Base-by-base conservation (phyloP, 2,888 invertebrate species). In the Netelia fuscicornis region DNA sequence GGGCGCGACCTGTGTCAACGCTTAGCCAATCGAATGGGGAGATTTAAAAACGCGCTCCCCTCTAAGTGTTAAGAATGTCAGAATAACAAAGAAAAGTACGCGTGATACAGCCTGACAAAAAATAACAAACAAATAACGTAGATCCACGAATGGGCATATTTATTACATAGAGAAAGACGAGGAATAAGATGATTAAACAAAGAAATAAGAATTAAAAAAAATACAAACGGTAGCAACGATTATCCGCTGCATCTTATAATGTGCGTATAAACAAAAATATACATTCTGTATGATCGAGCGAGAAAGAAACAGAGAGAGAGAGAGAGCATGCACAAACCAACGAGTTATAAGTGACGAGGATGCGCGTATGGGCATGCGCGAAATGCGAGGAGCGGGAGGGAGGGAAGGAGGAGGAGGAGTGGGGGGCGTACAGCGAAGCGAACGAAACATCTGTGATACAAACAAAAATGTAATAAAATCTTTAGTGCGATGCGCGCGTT, bases 401-500 rank as follows among this genome's bases (percentile, higher is more conserved):
- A 1, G 20, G 20, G 20, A 20, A 20, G 20, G 70, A 30, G 62
- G 65, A 64, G 79, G 17, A n/a, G 6, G 67, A 75, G 70, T 77
- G 37, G 37, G 37, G 37, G 37, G 30, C 2, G 30, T 2, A 30
- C 89, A 91, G 89, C 91, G 91, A 91, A 90, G 92, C 92, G 93
- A 93, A 93, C 93, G 91, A 94, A 94, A 94, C 94, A 94, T 94
- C 94, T 94, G 94, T 94, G 94, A 94, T 94, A 94, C 56, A 62
- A 84, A 87, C 84, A 82, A 84, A 86, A 84, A 78, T 80, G 75
- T 79, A 80, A 80, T 68, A 82, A 89, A 87, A 88, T 84, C 84
- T 91, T 88, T 90, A 89, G 88, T 86, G 80, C 81, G 85, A 90
- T 87, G 80, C 86, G 86, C 87, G 87, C 83, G 80, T 85, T 54